A percentile compares a stretch with the other conserved stretches of the same genome.
phyloP scores from a whole-genome alignment of 1,140 invertebrate genomes.

The Pachyrhynchus sulphureomaculatus region DNA sequence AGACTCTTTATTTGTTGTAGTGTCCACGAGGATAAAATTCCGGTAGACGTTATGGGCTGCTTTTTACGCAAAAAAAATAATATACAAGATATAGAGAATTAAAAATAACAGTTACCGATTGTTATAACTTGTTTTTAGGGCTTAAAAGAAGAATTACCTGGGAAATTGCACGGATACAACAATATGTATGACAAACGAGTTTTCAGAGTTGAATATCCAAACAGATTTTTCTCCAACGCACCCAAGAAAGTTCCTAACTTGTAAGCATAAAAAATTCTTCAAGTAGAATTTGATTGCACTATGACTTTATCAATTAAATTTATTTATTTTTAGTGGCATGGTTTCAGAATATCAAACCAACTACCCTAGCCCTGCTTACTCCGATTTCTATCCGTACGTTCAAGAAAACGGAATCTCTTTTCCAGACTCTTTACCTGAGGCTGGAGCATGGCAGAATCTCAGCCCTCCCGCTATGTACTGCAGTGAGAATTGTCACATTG shows the following conservation, averaged over 20 bases:
- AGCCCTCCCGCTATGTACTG: conserved; percentile 49
- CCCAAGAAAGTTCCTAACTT: conserved; percentile 34
- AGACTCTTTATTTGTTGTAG: too few species aligned
- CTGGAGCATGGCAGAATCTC: conserved; percentile 45
- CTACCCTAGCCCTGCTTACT: conserved; percentile 39
- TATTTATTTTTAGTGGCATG: conserved; percentile 40
- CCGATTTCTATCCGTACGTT: conserved; percentile 38
- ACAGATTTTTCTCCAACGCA: conserved; percentile 21
- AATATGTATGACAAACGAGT: conserved; percentile 20
- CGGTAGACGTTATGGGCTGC: too few species aligned
- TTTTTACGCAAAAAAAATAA: too few species aligned
- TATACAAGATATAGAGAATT: too few species aligned
- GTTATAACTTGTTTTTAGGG: too few species aligned
- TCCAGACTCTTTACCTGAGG: conserved; percentile 32
- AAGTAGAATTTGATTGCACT: background rate
- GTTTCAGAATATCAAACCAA: conserved; percentile 38
- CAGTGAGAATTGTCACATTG: conserved; percentile 49
- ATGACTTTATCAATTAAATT: background rate
- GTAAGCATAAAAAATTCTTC: conserved; percentile 27
- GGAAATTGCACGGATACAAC: conserved; percentile 1
- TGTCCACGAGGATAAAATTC: too few species aligned
- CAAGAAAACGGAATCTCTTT: conserved; percentile 33
- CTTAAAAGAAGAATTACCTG: conserved; percentile 8
- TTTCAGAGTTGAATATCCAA: conserved; percentile 18
- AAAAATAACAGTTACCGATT: too few species aligned